phyloP scores from a whole-genome alignment of 2,888 invertebrate genomes.

The Oxytorus armatus region DNA sequence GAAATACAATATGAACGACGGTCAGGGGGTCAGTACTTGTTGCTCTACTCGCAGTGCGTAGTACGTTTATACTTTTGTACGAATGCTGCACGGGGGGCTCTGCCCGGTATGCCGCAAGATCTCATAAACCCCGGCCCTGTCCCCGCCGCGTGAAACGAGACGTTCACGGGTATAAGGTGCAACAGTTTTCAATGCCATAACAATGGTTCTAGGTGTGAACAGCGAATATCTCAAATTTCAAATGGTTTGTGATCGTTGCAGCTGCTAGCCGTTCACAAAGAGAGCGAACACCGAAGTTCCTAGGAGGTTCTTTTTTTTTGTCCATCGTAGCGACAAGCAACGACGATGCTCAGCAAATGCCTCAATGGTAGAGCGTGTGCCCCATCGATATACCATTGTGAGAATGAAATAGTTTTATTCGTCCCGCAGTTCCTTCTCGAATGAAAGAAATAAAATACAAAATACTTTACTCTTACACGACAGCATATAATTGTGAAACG shows the following conservation, averaged over 20 bases:
- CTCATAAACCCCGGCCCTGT: slow-evolving; percentile 6
- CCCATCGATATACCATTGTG: slow-evolving; percentile 57
- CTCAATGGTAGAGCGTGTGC: slow-evolving; percentile 46
- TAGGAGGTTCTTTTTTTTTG: slow-evolving; percentile 30
- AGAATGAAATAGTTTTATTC: slow-evolving; percentile 58
- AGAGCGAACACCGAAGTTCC: slow-evolving; percentile 45
- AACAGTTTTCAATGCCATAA: slow-evolving; percentile 67
- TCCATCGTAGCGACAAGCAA: slow-evolving; percentile 50
- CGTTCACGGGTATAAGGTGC: slow-evolving; percentile 69
- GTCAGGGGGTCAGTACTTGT: slow-evolving; percentile 52
- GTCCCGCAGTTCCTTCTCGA: slow-evolving; percentile 14
- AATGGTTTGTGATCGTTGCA: slow-evolving; percentile 73
- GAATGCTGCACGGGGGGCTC: neutral
- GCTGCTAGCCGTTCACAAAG: slow-evolving; percentile 74
- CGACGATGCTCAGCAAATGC: slow-evolving; percentile 50
- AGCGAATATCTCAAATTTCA: slow-evolving; percentile 71
- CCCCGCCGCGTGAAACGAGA: slow-evolving; percentile 53
- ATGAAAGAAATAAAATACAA: slow-evolving; percentile 24
- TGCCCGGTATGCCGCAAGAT: slow-evolving; percentile 8
- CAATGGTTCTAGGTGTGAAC: slow-evolving; percentile 69
- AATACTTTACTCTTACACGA: slow-evolving; percentile 11
- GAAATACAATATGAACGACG: slow-evolving; percentile 43
- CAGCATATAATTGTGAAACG: slow-evolving; percentile 4
- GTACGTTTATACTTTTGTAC: slow-evolving; percentile 2
- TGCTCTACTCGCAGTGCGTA: slow-evolving; percentile 10